These are phyloP conservation scores for Hermetia illucens DNA, from an alignment of 1,140 invertebrate species.

Conservation along the genomic window DNA sequence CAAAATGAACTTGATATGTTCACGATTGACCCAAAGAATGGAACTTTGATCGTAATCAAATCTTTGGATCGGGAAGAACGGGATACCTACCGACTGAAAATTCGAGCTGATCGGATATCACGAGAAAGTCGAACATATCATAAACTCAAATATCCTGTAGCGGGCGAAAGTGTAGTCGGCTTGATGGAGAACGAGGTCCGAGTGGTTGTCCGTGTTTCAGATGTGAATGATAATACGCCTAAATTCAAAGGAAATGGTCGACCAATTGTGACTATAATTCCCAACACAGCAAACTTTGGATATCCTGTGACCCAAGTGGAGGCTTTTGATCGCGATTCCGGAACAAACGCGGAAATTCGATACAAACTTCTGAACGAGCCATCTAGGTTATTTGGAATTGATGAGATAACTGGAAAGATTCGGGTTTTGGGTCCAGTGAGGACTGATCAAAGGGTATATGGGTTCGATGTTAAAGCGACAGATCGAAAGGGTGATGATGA, in stretches of 20 bases:
- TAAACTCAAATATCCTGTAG: conserved; percentile 55
- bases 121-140: conserved; percentile 40
- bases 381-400: conserved; percentile 53
- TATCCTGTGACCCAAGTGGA: conserved; percentile 59
- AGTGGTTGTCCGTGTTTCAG: conserved; percentile 52
- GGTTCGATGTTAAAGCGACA: conserved; percentile 78
- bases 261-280: conserved; percentile 63
- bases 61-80: conserved; percentile 53
- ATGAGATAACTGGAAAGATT: conserved; percentile 56
- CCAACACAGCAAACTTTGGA: conserved; percentile 60
- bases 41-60: conserved; percentile 49
- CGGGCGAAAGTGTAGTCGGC: conserved; percentile 48
- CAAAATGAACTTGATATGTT: conserved; percentile 35
- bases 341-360: conserved; percentile 60
- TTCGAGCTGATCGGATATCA: conserved; percentile 41
- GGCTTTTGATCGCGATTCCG: conserved; percentile 59
- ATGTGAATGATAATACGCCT: conserved; percentile 71
- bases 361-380: conserved; percentile 64
- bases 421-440: conserved; percentile 50
- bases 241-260: conserved; percentile 52
- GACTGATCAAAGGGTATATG: conserved; percentile 59
- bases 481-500: conserved; percentile 60
- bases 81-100: conserved; percentile 44
- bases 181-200: conserved; percentile 37
- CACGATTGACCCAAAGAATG: conserved; percentile 54